Conservation (phyloP, 2,113 vertebrate species). For the Periophthalmodon schlosseri region DNA sequence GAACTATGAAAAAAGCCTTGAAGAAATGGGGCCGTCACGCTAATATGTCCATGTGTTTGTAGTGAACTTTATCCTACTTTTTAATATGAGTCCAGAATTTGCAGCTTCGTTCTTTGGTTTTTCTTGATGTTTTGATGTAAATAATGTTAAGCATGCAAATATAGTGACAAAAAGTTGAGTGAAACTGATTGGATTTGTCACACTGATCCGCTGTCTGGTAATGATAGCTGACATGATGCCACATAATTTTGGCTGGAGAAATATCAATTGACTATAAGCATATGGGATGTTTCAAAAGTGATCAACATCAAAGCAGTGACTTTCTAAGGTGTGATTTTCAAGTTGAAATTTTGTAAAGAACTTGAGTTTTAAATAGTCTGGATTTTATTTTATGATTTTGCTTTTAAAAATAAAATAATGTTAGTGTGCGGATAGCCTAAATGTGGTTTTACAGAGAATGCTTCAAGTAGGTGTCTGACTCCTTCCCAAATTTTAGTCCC, state of each 20-base stretch:
- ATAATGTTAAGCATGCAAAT: neutral
- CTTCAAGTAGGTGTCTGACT: too few species aligned
- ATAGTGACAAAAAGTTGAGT: neutral
- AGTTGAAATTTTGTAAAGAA: neutral
- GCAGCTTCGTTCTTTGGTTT: neutral
- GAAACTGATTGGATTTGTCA: slow-evolving; percentile 5
- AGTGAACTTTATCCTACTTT: too few species aligned
- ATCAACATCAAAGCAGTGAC: slow-evolving; percentile 19
- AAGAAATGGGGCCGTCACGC: too few species aligned
- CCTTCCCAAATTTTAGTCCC: too few species aligned
- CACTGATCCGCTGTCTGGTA: neutral
- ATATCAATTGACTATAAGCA: neutral
- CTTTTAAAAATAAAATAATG: too few species aligned
- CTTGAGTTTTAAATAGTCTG: slow-evolving; percentile 17
- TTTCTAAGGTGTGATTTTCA: neutral
- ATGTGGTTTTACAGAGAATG: too few species aligned
- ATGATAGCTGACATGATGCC: neutral
- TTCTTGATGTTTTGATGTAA: neutral
- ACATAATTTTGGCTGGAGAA: slow-evolving; percentile 3
- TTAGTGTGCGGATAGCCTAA: too few species aligned
- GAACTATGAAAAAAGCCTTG: too few species aligned
- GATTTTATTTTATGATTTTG: too few species aligned
- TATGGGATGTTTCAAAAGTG: slow-evolving; percentile 29
- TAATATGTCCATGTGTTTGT: too few species aligned
- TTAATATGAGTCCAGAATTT: too few species aligned